These are phyloP conservation scores for Caloenas nicobarica DNA, from an alignment of 2,113 vertebrate species.

Conservation along the genomic window DNA sequence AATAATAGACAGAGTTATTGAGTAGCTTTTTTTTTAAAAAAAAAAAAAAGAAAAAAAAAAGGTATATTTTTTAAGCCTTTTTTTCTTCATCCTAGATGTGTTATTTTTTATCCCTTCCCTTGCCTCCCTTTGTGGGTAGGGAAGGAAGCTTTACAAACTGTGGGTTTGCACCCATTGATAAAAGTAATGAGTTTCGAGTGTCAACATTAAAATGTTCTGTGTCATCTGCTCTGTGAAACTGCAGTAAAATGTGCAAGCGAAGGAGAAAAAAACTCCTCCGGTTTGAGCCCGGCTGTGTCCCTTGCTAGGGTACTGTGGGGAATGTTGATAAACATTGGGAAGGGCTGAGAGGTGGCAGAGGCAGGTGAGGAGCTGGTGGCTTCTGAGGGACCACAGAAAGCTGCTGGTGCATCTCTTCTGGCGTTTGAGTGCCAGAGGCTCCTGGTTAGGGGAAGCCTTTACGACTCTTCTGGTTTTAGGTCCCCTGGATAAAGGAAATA, in stretches of 20 bases:
- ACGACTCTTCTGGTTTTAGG: constrained; percentile 1
- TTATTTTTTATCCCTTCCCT: not conserved
- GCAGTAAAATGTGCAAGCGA: constrained; percentile 50
- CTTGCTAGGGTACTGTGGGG: constrained; percentile 62
- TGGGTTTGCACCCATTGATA: constrained; percentile 59
- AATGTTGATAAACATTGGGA: constrained; percentile 77
- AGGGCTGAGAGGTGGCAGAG: constrained; percentile 68
- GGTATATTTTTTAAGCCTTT: constrained; percentile 1
- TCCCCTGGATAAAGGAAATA: constrained; percentile 38
- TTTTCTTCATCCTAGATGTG: constrained; percentile 31
- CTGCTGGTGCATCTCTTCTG: constrained; percentile 51
- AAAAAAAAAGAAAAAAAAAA: not conserved
- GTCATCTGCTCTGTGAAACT: constrained; percentile 65
- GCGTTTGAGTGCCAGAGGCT: constrained; percentile 50
- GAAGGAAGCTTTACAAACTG: constrained; percentile 44
- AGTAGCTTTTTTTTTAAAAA: not conserved
- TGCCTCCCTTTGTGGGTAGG: not conserved
- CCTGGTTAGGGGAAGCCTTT: constrained; percentile 11
- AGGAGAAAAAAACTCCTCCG: not conserved
- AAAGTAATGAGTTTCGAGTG: constrained; percentile 64
- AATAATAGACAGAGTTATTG: constrained; percentile 37
- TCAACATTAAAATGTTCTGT: constrained; percentile 60
- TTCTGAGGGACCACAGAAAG: constrained; percentile 54
- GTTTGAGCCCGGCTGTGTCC: constrained; percentile 43
- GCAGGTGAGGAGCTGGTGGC: constrained; percentile 57